phyloP scores from a whole-genome alignment of 2,888 invertebrate species.

The Rhorus exstirpatorius region DNA sequence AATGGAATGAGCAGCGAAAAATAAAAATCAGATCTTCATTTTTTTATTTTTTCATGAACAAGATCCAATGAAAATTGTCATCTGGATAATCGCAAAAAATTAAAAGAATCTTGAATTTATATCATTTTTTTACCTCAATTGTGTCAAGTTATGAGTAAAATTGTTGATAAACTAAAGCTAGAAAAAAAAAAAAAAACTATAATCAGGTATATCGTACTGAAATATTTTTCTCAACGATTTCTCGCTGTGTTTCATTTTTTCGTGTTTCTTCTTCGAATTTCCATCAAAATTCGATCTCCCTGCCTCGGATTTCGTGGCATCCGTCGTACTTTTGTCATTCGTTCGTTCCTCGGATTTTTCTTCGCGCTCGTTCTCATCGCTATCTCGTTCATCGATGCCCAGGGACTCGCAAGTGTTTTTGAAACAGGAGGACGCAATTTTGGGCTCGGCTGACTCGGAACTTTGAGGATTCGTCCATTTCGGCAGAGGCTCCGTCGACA shows the following conservation, averaged over 20 bases:
- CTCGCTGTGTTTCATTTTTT: slow-evolving; percentile 43
- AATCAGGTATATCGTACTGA: slow-evolving; percentile 31
- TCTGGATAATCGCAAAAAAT: no score
- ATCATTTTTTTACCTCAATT: no score
- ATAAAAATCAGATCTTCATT: no score
- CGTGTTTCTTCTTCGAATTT: slow-evolving; percentile 21
- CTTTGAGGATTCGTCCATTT: slow-evolving; percentile 79
- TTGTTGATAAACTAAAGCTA: no score
- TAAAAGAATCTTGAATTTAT: no score
- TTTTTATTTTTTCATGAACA: no score
- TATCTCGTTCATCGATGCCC: background rate
- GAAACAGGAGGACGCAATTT: slow-evolving; percentile 22
- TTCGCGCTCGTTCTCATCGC: background rate
- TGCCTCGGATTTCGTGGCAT: background rate
- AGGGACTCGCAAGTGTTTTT: slow-evolving; percentile 47
- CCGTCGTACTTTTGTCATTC: background rate
- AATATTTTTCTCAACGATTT: slow-evolving; percentile 57
- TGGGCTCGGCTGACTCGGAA: background rate
- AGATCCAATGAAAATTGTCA: no score
- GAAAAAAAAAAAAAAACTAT: slow-evolving; percentile 1
- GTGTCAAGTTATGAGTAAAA: no score
- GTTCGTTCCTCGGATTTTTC: background rate
- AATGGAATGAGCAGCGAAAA: no score
- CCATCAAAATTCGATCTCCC: background rate
- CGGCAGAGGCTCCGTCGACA: slow-evolving; percentile 85